A percentile compares a stretch with the other conserved stretches of the same genome.
These are phyloP conservation scores for Ctenosaura bakeri DNA, from an alignment of 2,797 vertebrate species.

Conservation along the genomic window DNA sequence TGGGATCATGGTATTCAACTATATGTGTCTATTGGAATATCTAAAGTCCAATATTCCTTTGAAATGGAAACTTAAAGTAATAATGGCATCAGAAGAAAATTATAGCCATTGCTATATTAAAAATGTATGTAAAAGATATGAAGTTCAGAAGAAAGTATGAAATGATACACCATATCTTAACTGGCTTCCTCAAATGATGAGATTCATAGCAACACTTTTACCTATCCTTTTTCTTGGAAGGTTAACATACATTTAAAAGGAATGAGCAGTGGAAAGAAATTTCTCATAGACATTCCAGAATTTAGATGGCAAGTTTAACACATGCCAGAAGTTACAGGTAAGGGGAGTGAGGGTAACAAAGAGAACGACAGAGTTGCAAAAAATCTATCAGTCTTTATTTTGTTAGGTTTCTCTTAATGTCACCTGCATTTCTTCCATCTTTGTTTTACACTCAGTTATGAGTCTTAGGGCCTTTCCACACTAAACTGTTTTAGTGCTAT, in stretches of 20 bases:
- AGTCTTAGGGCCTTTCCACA: no score
- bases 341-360: background rate
- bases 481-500: no score
- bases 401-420: no score
- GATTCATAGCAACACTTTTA: background rate
- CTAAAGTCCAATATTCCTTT: slow-evolving; percentile 5
- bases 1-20: background rate
- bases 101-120: slow-evolving; percentile 12
- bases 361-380: background rate
- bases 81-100: background rate
- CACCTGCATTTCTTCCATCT: no score
- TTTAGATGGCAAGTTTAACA: background rate
- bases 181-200: background rate
- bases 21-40: background rate
- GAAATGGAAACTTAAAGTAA: background rate
- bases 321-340: background rate
- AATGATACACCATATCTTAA: background rate
- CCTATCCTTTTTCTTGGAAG: background rate
- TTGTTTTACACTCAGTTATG: no score
- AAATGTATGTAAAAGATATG: slow-evolving; percentile 27
- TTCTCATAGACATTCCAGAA: background rate
- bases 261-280: background rate
- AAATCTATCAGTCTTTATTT: no score
- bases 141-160: slow-evolving; percentile 17
- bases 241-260: background rate